Base-by-base conservation (phyloP, 2,888 invertebrate species). In the Sericinus montela region DNA sequence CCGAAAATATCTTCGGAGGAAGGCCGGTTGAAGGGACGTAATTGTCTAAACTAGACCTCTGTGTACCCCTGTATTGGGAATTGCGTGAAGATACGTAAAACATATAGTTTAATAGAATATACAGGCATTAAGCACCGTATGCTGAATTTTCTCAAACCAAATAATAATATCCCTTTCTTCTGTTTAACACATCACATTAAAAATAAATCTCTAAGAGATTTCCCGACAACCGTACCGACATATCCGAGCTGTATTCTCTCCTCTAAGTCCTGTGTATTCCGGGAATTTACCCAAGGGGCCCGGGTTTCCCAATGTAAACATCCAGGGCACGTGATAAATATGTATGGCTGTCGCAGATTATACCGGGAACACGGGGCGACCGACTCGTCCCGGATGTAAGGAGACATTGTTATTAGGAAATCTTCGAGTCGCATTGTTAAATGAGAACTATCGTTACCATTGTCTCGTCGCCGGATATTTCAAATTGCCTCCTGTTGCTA, bases 371-470 rank as follows among this genome's bases (percentile, higher is more conserved):
- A 48, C 35, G 37, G 19, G 8, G 10, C 30, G 32, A 15, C 8
- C 34, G 44, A 16, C 40, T 49, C 40, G 39, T 40, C 35, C 45
- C 50, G 50, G 50, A 50, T 45, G 45, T 50, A 41, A 37, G 45
- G 45, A 50, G 45, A 50, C 50, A 50, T 50, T 50, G 50, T 50
- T 50, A 50, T 50, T 50, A 50, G 37, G 45, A 41, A 50, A 50
- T 50, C 50, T 50, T 50, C 45, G 50, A 45, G 45, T 50, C 44
- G 44, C 32, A 49, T 49, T 49, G 48, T 49, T 44, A 49, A 49
- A 49, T 49, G 44, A 39, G 48, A 49, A 44, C 43, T 28, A 44
- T 48, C 43, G 48, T 49, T 38, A 39, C 44, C 44, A 44, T 44
- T 49, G 48, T 49, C 44, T 49, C 5, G 28, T 11, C 7, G 7